Conservation (phyloP, 1,140 invertebrate genomes). For the Drosophila willistoni region DNA sequence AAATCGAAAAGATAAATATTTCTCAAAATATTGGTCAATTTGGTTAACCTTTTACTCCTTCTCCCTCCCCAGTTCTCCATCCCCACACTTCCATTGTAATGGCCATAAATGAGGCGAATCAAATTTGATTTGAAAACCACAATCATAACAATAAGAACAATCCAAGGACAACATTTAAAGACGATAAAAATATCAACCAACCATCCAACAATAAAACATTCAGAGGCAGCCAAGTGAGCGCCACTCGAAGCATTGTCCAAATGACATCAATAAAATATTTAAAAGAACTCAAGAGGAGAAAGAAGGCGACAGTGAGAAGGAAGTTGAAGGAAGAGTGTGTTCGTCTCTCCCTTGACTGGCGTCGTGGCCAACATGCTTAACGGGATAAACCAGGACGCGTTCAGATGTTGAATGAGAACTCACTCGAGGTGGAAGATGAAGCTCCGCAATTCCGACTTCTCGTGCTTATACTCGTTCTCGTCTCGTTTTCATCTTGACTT, state of each 20-base stretch:
- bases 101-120: slow-evolving; percentile 52
- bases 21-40: slow-evolving; percentile 29
- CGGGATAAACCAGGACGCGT: slow-evolving; percentile 42
- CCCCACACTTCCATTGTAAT: slow-evolving; percentile 20
- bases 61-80: neutral
- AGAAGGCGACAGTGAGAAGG: neutral
- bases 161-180: slow-evolving; percentile 53
- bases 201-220: slow-evolving; percentile 63
- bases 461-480: slow-evolving; percentile 18
- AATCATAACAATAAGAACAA: slow-evolving; percentile 34
- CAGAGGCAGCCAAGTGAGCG: slow-evolving; percentile 59
- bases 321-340: neutral
- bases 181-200: slow-evolving; percentile 70
- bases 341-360: slow-evolving; percentile 32
- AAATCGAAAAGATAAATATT: slow-evolving; percentile 51
- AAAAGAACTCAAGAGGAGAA: slow-evolving; percentile 28
- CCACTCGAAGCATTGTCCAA: slow-evolving; percentile 59
- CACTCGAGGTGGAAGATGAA: slow-evolving; percentile 40
- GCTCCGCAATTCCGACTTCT: slow-evolving; percentile 2
- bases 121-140: slow-evolving; percentile 55
- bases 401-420: slow-evolving; percentile 32
- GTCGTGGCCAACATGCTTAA: slow-evolving; percentile 52
- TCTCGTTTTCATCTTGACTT: slow-evolving; percentile 69
- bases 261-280: slow-evolving; percentile 79
- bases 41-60: slow-evolving; percentile 7